Evolutionary conservation across 2,888 invertebrate species (phyloP).

Genomic region (Salticus scenicus): DNA sequence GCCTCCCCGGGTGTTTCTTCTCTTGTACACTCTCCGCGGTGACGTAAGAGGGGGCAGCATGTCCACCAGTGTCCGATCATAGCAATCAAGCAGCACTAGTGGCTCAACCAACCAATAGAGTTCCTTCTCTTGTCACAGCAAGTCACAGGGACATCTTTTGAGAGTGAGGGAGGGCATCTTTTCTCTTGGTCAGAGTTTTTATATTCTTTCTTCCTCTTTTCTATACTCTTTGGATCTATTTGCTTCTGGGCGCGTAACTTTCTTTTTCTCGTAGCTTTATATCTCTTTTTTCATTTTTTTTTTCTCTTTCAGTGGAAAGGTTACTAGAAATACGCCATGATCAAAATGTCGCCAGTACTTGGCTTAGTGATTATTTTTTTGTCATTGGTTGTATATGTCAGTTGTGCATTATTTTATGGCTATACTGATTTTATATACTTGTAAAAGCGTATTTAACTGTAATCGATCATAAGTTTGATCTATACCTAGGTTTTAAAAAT

Average conservation of each 20-base stretch:
- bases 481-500: no score
- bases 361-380: neutral
- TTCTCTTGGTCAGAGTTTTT: slow-evolving; percentile 30
- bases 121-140: slow-evolving; percentile 60
- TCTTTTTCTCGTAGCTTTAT: slow-evolving; percentile 27
- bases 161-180: slow-evolving; percentile 15
- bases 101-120: slow-evolving; percentile 56
- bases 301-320: slow-evolving; percentile 41
- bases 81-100: slow-evolving; percentile 52
- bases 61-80: slow-evolving; percentile 68
- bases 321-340: slow-evolving; percentile 31
- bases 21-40: slow-evolving; percentile 68
- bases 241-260: slow-evolving; percentile 54
- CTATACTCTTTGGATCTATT: slow-evolving; percentile 48
- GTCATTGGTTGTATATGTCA: neutral
- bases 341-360: slow-evolving; percentile 41
- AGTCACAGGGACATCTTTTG: slow-evolving; percentile 57
- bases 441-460: no score
- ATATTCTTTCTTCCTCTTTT: slow-evolving; percentile 35
- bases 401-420: no score
- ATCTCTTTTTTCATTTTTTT: slow-evolving; percentile 25
- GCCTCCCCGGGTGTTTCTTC: slow-evolving; percentile 63
- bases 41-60: slow-evolving; percentile 51
- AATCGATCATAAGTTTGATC: no score
- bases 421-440: no score